Conservation (phyloP, 2,113 vertebrate species). For the Thunnus thynnus region DNA sequence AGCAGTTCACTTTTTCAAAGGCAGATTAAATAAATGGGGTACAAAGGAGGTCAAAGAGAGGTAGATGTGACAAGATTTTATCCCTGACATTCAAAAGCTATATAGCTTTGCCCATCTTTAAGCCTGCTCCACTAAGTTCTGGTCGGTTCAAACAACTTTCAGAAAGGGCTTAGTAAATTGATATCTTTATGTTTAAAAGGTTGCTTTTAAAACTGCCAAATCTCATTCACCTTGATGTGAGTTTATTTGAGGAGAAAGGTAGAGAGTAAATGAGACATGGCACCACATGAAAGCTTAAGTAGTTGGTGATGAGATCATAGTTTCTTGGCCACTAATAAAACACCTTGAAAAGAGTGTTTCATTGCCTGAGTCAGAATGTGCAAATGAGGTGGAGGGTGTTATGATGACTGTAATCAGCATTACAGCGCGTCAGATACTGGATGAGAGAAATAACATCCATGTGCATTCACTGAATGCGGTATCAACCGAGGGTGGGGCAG, state of each 20-base stretch:
- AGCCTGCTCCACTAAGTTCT: neutral
- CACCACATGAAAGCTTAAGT: conserved; percentile 22
- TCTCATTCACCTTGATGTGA: conserved; percentile 14
- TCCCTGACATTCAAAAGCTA: conserved; percentile 3
- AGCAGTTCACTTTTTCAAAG: neutral
- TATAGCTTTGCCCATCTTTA: neutral
- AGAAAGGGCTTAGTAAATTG: conserved; percentile 3
- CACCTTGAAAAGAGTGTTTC: conserved; percentile 45
- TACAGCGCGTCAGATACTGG: conserved; percentile 19
- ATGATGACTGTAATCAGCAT: conserved; percentile 51
- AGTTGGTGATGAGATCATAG: conserved; percentile 46
- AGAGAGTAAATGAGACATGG: conserved; percentile 1
- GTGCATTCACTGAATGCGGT: conserved; percentile 4
- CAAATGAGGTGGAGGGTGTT: conserved; percentile 44
- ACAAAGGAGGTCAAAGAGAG: neutral
- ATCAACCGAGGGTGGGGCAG: neutral
- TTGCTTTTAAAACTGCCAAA: neutral
- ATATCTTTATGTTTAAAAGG: neutral
- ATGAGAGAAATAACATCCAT: conserved; percentile 13
- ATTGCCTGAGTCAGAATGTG: conserved; percentile 46
- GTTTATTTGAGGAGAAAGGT: conserved; percentile 5
- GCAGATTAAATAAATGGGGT: neutral
- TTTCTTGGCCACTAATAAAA: conserved; percentile 38
- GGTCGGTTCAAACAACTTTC: neutral
- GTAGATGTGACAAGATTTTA: no score